Base-by-base conservation (phyloP, 1,140 invertebrate genomes). In the Solenopsis invicta region DNA sequence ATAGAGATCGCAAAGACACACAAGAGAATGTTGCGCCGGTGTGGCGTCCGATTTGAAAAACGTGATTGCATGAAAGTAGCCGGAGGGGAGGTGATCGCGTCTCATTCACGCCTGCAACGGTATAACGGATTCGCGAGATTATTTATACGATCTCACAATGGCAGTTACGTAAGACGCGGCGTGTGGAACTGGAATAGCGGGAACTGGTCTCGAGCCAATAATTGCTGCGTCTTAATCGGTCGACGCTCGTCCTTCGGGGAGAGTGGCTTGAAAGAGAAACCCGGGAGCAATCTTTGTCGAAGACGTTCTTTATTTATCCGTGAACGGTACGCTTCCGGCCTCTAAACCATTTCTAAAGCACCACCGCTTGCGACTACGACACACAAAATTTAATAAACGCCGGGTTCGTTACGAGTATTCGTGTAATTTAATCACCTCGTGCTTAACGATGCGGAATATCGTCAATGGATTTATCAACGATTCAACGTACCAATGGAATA, bases 121-220 rank as follows among this genome's bases (percentile, higher is more conserved):
- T 50, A 90, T 91, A 90, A 87, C 89, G 89, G 89, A 90, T 90
- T 71, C 52, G 62, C 85, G 88, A 71, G 86, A 85, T 88, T 90
- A 91, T 92, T 91, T 92, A 92, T 90, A 88, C 87, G 76, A 87
- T 89, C 91, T 82, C 75, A 90, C 89, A 92, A 91, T 93, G 88
- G 66, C 16, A 67, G 85, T 93, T 93, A 91, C 88, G 88, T 92
- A 93, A 94, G 84, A 61, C 48, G 64, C 48, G 56, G 62, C 52
- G 85, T 76, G 89, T 87, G 91, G 89, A 94, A 94, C 93, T 94
- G 93, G 92, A 93, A 94, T 94, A 94, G 90, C 93, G 92, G 93
- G 90, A 94, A 93, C 93, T 93, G 92, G 92, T 93, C 90, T 92
- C 87, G 76, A 88, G 86, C 90, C 90, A 91, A 93, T 93, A 93